Conservation (phyloP, 2,888 invertebrate species). For the Coremacera marginata region DNA sequence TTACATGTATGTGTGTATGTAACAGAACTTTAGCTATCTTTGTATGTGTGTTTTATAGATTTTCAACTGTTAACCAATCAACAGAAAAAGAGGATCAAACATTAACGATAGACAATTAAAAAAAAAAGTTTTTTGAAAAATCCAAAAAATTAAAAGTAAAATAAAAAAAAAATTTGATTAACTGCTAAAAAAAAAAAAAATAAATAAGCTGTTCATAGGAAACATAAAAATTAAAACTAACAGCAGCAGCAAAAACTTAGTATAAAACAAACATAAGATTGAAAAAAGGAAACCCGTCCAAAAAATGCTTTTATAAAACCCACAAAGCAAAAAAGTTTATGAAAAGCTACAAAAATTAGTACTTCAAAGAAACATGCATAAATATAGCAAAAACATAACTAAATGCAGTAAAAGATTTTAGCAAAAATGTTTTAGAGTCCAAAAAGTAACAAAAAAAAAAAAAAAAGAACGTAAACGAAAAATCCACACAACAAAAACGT, state of each 20-base stretch:
- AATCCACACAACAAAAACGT: background rate
- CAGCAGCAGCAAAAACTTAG: slow-evolving; percentile 7
- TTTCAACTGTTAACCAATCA: slow-evolving; percentile 5
- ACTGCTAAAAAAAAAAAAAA: background rate
- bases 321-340: slow-evolving; percentile 30
- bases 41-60: slow-evolving; percentile 4
- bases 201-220: background rate
- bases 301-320: slow-evolving; percentile 56
- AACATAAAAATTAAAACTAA: background rate
- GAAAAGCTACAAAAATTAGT: background rate
- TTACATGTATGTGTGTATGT: background rate
- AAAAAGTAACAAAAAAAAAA: background rate
- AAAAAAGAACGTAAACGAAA: background rate
- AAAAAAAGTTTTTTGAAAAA: background rate
- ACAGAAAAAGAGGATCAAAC: slow-evolving; percentile 14
- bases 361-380: background rate
- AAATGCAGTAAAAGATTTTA: background rate
- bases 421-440: background rate
- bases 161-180: background rate
- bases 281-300: slow-evolving; percentile 64
- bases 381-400: background rate
- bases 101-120: background rate
- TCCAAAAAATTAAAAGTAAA: background rate
- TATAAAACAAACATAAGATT: slow-evolving; percentile 58
- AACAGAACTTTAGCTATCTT: background rate